phyloP scores from a whole-genome alignment of 2,888 invertebrate species.

The Ametastegia equiseti region DNA sequence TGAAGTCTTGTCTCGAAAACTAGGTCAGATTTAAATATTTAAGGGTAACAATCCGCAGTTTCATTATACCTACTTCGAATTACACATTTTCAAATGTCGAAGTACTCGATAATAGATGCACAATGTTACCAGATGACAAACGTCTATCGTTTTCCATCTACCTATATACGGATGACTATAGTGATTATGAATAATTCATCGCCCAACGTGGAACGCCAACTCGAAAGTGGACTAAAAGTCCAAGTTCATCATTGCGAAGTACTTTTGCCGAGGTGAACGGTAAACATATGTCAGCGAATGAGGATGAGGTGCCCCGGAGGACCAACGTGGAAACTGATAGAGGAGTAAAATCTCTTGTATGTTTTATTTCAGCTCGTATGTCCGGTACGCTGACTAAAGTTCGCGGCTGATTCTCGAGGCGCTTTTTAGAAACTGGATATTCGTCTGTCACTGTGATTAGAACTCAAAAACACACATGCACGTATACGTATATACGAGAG shows the following conservation, averaged over 20 bases:
- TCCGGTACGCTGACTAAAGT: no score
- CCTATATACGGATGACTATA: not conserved
- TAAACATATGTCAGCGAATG: slow-evolving; percentile 17
- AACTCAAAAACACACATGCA: not conserved
- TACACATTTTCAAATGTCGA: no score
- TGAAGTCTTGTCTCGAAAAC: no score
- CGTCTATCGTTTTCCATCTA: no score
- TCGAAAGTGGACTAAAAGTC: not conserved
- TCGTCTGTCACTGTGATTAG: slow-evolving; percentile 32
- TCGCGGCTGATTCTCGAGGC: not conserved
- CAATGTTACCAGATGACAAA: no score
- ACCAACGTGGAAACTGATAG: not conserved
- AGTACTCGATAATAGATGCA: no score
- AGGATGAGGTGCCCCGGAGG: not conserved
- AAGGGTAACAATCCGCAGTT: no score
- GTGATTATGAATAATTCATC: slow-evolving; percentile 17
- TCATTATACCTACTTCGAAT: no score
- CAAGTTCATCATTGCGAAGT: not conserved
- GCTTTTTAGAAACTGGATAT: not conserved
- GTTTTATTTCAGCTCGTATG: not conserved
- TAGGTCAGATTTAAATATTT: no score
- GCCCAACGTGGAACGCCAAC: not conserved
- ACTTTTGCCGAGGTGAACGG: not conserved
- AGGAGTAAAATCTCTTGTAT: not conserved
- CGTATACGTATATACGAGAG: not conserved